Evolutionary conservation across 2,888 invertebrate genomes (phyloP).

Genomic region (Lasioglossum pauxillum): DNA sequence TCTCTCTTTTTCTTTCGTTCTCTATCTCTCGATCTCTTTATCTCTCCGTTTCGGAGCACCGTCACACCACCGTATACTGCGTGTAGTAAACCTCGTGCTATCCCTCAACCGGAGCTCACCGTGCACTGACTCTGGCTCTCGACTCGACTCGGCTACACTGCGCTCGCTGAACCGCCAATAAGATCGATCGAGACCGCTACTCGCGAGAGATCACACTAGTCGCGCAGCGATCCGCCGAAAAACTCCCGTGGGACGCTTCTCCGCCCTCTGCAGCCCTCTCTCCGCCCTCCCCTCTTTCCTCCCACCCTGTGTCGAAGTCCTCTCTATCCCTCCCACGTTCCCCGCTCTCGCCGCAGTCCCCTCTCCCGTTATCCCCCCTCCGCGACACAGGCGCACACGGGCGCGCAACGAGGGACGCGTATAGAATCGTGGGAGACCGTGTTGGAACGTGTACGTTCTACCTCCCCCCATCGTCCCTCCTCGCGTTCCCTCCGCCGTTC

Average conservation of each 20-base stretch:
- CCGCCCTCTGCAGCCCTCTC: constrained; percentile 63
- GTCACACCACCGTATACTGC: constrained; percentile 12
- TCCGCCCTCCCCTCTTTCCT: not conserved
- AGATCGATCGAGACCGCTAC: constrained; percentile 69
- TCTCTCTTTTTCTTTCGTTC: not conserved
- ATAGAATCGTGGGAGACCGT: constrained; percentile 5
- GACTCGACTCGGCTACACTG: constrained; percentile 21
- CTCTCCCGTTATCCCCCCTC: constrained; percentile 26
- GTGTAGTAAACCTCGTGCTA: constrained; percentile 43
- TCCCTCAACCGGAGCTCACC: constrained; percentile 48
- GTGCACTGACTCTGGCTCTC: constrained; percentile 52
- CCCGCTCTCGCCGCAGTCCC: constrained; percentile 31
- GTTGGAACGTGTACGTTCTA: constrained; percentile 1
- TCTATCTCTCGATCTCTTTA: not conserved
- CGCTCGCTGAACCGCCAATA: constrained; percentile 60
- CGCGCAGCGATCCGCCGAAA: constrained; percentile 73
- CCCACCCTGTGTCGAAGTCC: constrained; percentile 18
- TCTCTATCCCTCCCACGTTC: constrained; percentile 42
- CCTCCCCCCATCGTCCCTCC: constrained; percentile 2
- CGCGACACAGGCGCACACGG: not conserved
- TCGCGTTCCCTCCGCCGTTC: not conserved
- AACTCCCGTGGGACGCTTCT: constrained; percentile 72
- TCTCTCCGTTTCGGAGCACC: not conserved
- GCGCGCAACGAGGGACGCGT: not conserved
- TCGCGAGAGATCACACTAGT: constrained; percentile 72